Evolutionary conservation across 2,888 invertebrate species (phyloP), one percentile per base, ranked within the genome.

Genomic region (Aleiodes leptofemur): DNA sequence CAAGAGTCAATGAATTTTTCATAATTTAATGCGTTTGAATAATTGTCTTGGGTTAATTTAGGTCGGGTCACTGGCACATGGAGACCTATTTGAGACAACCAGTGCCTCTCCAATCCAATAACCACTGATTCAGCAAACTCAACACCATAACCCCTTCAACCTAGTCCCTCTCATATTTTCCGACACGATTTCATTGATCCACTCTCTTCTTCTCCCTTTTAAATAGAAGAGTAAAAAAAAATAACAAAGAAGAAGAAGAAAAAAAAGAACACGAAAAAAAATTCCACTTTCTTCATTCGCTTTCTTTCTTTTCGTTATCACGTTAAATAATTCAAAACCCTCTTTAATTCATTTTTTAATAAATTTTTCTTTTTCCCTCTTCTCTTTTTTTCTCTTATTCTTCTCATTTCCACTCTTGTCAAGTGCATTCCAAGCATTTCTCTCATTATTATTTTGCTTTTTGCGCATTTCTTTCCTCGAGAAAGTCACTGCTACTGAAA

Each of bases 141-240:
- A 48, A 50, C 68, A 14, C 14, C 43, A 43, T 16, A 64, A 59
- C 59, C 59, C 34, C 59, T 23, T 43, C 70, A 64, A 70, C 69
- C 55, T 64, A 31, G 69, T 61, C 69, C 73, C 64, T 76, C 79
- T 80, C 80, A 79, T 79, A 73, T 80, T 80, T 64, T 69, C 80
- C 81, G 82, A 82, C 83, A 83, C 83, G 80, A 79, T 71, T 83
- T 81, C 80, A 82, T 80, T 79, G 77, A 76, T 75, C 81, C 79
- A 69, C 79, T 77, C 79, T 71, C 55, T 72, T 31, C 50, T 43
- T 38, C 43, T 43, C 34, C 34, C 34, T 34, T 34, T 34, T 34
- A 34, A 34, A 34, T 34, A 4, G 34, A 34, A 34, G 4, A 31
- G 5, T 3, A 34, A 6, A 34, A 34, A 6, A 34, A 6, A 34